Base-by-base conservation (phyloP, 2,113 vertebrate genomes). In the Anser brachyrhynchus region DNA sequence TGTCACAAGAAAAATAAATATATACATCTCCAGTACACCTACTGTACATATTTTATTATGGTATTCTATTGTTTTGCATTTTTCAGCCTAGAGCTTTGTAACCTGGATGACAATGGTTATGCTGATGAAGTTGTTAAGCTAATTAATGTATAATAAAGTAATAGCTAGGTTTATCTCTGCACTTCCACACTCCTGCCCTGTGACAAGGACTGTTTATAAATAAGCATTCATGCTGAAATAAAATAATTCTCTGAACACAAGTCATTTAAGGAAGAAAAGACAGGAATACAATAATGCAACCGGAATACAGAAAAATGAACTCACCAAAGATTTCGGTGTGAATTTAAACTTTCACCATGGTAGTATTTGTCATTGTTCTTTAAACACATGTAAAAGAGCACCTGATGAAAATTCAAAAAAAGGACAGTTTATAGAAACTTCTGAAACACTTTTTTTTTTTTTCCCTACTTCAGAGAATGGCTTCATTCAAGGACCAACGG, bases 61-160 rank as follows among this genome's bases (percentile, higher is more conserved):
- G 39, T 62, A 29, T 66, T 87, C 39, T 58, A 35, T 33, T 91
- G 29, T 25, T 80, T 91, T 78, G 57, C 43, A 86, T 87, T 93
- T 93, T 95, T 96, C 67, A 84, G 62, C 77, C 41, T 72, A n/a
- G 33, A 79, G 52, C 80, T 96, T 82, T 16, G 13, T 2, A 29
- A 61, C 29, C 18, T 58, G 74, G 39, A 75, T 44, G 67, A 54
- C 44, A 43, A 64, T 43, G 33, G 51, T 92, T 93, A 41, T 83
- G 84, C 84, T 95, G 91, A 95, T 97, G 67, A 96, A 94, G 41
- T 74, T 89, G 65, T 92, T 96, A 39, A 82, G 74, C 73, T 97
- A 97, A 97, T 97, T 97, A 97, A 95, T 74, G 83, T 82, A 87
- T 64, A 96, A 77, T 75, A 90, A 95, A 93, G 51, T 84, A 90